Conservation (phyloP, 2,888 invertebrate species). For the Drosophila mimetica region DNA sequence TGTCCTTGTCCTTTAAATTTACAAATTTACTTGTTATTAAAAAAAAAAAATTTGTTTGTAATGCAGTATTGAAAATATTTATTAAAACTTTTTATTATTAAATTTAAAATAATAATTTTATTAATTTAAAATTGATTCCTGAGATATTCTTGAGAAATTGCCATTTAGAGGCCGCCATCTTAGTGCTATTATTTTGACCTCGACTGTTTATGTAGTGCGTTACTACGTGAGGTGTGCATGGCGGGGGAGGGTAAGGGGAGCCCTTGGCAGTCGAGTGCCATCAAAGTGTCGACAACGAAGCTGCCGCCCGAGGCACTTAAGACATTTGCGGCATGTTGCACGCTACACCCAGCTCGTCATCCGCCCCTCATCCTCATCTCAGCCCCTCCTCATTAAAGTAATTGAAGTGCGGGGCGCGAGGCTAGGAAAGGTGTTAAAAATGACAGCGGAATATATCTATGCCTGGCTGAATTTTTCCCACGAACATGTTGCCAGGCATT, state of each 20-base stretch:
- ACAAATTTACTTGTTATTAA: no score
- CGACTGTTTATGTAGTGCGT: conserved; percentile 5
- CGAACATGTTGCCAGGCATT: conserved; percentile 60
- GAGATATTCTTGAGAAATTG: neutral
- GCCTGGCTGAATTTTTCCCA: conserved; percentile 56
- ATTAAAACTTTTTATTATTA: no score
- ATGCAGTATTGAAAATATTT: no score
- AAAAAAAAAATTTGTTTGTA: no score
- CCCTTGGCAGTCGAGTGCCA: conserved; percentile 65
- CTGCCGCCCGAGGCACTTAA: conserved; percentile 66
- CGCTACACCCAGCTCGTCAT: conserved; percentile 36
- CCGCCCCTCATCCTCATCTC: conserved; percentile 1
- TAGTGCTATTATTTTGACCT: conserved; percentile 5
- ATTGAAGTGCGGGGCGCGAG: conserved; percentile 49
- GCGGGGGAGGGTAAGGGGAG: neutral
- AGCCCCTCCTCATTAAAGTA: conserved; percentile 52
- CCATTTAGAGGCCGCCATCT: neutral
- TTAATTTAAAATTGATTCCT: neutral
- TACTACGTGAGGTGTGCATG: conserved; percentile 1
- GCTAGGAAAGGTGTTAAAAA: conserved; percentile 65
- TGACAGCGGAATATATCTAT: conserved; percentile 56
- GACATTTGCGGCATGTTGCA: conserved; percentile 70
- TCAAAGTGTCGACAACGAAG: conserved; percentile 62
- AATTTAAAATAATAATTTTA: no score
- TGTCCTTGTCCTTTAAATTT: no score